phyloP scores from a whole-genome alignment of 2,888 invertebrate species.

The Eristalinus aeneus region DNA sequence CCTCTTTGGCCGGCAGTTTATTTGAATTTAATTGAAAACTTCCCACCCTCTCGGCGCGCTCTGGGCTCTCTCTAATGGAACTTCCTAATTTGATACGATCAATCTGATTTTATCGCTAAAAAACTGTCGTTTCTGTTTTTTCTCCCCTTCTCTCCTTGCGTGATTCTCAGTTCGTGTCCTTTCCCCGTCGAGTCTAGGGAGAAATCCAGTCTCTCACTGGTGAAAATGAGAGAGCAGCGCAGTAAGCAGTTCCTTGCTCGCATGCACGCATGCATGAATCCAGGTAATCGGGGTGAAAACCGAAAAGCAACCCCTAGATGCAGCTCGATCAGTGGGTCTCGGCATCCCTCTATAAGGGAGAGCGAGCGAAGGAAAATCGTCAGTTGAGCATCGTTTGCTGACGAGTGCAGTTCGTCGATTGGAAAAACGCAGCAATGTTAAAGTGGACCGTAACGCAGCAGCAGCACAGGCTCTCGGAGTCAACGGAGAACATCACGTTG shows the following conservation, averaged over 20 bases:
- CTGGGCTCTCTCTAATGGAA: slow-evolving; percentile 5
- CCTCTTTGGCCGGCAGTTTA: slow-evolving; percentile 12
- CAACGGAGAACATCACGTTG: slow-evolving; percentile 58
- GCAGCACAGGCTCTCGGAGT: slow-evolving; percentile 71
- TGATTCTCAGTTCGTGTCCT: neutral
- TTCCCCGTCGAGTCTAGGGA: neutral
- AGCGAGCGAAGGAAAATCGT: slow-evolving; percentile 21
- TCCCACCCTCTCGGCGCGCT: slow-evolving; percentile 25
- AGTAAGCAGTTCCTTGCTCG: neutral
- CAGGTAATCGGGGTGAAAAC: neutral
- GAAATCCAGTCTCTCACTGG: neutral
- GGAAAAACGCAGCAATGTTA: slow-evolving; percentile 73
- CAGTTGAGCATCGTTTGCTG: slow-evolving; percentile 46
- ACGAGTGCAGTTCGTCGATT: slow-evolving; percentile 28
- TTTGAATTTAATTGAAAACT: slow-evolving; percentile 46
- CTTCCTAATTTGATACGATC: slow-evolving; percentile 55
- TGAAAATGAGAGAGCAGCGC: neutral
- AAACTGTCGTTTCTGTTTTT: neutral
- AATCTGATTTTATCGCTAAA: slow-evolving; percentile 56
- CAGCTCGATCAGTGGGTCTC: neutral
- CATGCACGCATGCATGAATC: neutral
- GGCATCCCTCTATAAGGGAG: slow-evolving; percentile 22
- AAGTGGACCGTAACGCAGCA: slow-evolving; percentile 79
- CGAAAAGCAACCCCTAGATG: slow-evolving; percentile 28
- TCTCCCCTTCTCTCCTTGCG: neutral